Percentiles rank a stretch among this genome's conserved stretches.
These are phyloP conservation scores for Alviniconcha strummeri DNA, from an alignment of 2,888 invertebrate genomes.

Conservation along the genomic window DNA sequence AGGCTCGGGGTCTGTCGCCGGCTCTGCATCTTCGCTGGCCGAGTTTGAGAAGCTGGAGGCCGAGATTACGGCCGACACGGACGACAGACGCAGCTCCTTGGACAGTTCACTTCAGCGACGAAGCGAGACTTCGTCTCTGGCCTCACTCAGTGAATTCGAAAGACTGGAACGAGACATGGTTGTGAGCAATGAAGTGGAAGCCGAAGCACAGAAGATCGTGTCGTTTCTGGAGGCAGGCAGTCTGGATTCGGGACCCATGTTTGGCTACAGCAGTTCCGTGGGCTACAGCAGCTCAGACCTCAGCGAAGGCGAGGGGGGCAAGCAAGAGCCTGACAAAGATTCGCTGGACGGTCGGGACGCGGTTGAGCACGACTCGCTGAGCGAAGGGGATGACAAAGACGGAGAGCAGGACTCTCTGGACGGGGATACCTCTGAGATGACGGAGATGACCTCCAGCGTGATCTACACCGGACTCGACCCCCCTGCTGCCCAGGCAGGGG, in stretches of 20 bases:
- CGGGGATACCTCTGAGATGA: slow-evolving; percentile 63
- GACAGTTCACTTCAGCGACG: slow-evolving; percentile 57
- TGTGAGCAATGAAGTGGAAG: slow-evolving; percentile 68
- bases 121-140: slow-evolving; percentile 67
- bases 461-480: slow-evolving; percentile 48
- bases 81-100: slow-evolving; percentile 71
- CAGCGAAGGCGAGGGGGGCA: slow-evolving; percentile 34
- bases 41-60: slow-evolving; percentile 95
- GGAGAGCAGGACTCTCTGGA: slow-evolving; percentile 64
- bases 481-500: slow-evolving; percentile 51
- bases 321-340: slow-evolving; percentile 52
- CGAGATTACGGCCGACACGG: slow-evolving; percentile 75
- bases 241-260: slow-evolving; percentile 44
- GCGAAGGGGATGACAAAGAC: slow-evolving; percentile 60
- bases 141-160: slow-evolving; percentile 71
- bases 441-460: slow-evolving; percentile 65
- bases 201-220: slow-evolving; percentile 72
- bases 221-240: slow-evolving; percentile 68
- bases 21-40: slow-evolving; percentile 81
- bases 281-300: slow-evolving; percentile 44
- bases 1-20: slow-evolving; percentile 45
- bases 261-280: slow-evolving; percentile 31
- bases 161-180: slow-evolving; percentile 65
- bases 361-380: slow-evolving; percentile 62
- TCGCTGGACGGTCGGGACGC: slow-evolving; percentile 63